Evolutionary conservation across 2,797 vertebrate genomes (phyloP), one percentile per base, ranked within the genome.

Genomic region (Phaenicophaeus curvirostris): DNA sequence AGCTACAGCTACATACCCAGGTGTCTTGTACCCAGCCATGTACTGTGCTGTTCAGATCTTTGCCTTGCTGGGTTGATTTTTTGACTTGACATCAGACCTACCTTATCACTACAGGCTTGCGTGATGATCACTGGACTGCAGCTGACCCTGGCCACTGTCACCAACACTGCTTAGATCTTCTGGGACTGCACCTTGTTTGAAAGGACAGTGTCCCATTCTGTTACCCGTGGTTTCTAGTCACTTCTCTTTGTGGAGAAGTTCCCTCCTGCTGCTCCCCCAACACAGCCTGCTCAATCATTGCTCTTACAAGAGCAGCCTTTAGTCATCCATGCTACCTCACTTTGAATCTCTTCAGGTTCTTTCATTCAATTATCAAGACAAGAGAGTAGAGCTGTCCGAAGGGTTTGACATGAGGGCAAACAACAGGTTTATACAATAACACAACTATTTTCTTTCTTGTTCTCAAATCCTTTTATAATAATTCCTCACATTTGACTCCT

Each of bases 341-440:
- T 53, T 8, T 50, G 21, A 39, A 7, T 30, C 8, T 67, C 33
- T 67, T 50, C 37, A 57, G 41, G 42, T 63, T 86, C 42, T 77
- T 8, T 31, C 15, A 37, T 54, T 73, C 25, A 28, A 8, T 72
- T 23, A 25, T 54, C 0, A 0, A 54, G 33, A 69, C 1, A 2
- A 75, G 44, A 76, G 8, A 65, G 24, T 13, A 67, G 23, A 76
- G 21, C 2, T 18, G 37, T n/a, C 2, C 30, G 21, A 55, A 46
- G 7, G 15, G 21, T 72, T 85, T 31, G 15, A 23, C 1, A 1
- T 66, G 20, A 62, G 4, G 15, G 10, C 18, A 37, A 83, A 53
- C 16, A 78, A 46, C 21, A 9, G 14, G 5, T 50, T 83, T 67
- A 61, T 30, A 19, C n/a, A 55, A 10, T 30, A 72, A 37, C 12